Evolutionary conservation across 2,113 vertebrate genomes (phyloP).

Genomic region (Protobothrops mucrosquamatus): DNA sequence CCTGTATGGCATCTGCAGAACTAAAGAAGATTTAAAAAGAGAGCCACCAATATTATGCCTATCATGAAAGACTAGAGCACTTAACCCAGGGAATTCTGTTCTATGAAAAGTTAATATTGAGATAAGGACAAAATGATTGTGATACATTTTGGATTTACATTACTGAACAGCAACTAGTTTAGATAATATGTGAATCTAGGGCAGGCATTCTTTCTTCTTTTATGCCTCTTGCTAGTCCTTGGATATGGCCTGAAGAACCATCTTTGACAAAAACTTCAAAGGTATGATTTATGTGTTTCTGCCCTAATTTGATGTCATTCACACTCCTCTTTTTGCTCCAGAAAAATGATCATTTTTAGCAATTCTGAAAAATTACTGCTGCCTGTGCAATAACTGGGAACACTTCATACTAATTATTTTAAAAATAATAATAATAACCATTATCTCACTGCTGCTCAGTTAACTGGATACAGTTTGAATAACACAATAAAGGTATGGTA

Average conservation of each 20-base stretch:
- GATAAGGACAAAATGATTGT: neutral
- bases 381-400: neutral
- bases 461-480: conserved; percentile 35
- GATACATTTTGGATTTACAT: neutral
- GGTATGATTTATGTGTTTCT: neutral
- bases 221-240: neutral
- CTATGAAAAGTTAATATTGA: neutral
- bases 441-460: conserved; percentile 27
- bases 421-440: conserved; percentile 7
- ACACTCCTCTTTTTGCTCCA: neutral
- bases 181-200: neutral
- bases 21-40: neutral
- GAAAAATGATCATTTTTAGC: neutral
- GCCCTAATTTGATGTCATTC: neutral
- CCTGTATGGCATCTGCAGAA: neutral
- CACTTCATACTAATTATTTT: conserved; percentile 1
- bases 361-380: conserved; percentile 3
- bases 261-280: neutral
- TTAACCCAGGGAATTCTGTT: neutral
- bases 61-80: neutral
- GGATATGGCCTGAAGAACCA: neutral
- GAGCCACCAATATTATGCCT: neutral
- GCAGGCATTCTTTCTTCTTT: neutral
- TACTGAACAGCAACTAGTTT: neutral
- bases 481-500: conserved; percentile 51